Conservation (phyloP, 2,797 vertebrate species). For the Balearica regulorum region DNA sequence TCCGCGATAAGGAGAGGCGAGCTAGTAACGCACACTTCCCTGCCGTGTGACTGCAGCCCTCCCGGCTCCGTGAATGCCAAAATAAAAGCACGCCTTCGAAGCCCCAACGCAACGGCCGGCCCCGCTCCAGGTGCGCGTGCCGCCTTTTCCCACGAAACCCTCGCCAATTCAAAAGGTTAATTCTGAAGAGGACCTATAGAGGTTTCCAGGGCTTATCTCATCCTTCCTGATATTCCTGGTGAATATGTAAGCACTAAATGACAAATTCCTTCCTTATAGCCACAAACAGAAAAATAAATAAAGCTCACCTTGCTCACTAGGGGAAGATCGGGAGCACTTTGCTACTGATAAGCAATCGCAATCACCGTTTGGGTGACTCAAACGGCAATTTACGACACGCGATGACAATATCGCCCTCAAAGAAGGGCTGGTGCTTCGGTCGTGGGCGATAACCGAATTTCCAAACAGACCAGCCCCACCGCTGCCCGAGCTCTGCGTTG, state of each 20-base stretch:
- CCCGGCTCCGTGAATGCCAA: background rate
- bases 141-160: background rate
- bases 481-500: background rate
- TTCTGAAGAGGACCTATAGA: background rate
- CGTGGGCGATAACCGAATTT: accelerated
- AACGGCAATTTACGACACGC: accelerated
- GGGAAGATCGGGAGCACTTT: background rate
- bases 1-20: slow-evolving; percentile 32
- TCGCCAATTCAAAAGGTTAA: background rate
- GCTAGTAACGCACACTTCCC: background rate
- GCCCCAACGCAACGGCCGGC: background rate
- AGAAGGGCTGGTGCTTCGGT: background rate
- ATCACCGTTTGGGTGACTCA: background rate
- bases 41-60: background rate
- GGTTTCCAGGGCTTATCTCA: background rate
- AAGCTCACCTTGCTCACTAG: background rate
- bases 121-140: accelerated
- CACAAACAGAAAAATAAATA: background rate
- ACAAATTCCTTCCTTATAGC: background rate
- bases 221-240: background rate
- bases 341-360: background rate
- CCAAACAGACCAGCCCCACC: background rate
- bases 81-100: background rate
- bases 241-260: slow-evolving; percentile 9
- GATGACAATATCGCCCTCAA: background rate